Evolutionary conservation across 2,797 vertebrate species (phyloP).

Genomic region (Antrozous pallidus): DNA sequence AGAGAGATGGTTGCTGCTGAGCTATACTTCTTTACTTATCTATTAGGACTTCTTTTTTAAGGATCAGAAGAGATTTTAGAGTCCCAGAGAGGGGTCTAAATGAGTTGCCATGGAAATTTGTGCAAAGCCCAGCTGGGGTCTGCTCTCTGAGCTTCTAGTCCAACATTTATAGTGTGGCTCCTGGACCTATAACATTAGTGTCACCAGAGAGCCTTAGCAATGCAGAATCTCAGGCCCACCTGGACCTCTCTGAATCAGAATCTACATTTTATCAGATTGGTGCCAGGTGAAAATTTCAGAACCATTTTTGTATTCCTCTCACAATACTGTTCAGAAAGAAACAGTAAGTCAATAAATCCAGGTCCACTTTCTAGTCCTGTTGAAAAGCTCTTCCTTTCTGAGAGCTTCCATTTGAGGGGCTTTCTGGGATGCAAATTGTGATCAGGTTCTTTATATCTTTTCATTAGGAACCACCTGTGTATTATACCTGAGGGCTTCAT

Average conservation of each 20-base stretch:
- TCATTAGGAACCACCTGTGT: neutral
- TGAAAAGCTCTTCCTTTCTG: neutral
- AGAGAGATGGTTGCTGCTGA: neutral
- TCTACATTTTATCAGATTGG: neutral
- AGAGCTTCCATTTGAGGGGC: neutral
- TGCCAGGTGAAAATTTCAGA: neutral
- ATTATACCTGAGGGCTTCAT: neutral
- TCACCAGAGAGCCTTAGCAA: neutral
- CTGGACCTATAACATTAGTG: neutral
- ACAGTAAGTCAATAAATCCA: neutral
- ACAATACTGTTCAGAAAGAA: neutral
- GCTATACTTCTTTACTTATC: neutral
- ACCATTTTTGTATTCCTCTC: neutral
- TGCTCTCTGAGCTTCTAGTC: neutral
- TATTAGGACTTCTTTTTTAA: neutral
- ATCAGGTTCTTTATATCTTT: conserved; percentile 1
- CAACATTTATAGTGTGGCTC: neutral
- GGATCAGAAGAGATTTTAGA: neutral
- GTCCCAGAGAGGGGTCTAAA: neutral
- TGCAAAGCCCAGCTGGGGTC: neutral
- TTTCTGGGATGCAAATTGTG: neutral
- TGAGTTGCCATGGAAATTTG: neutral
- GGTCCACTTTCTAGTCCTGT: neutral
- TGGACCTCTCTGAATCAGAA: neutral
- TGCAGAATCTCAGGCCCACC: neutral